A percentile compares a stretch with the other conserved stretches of the same genome.
Conservation (phyloP, 1,140 invertebrate species). For the Lepidurus couesii region DNA sequence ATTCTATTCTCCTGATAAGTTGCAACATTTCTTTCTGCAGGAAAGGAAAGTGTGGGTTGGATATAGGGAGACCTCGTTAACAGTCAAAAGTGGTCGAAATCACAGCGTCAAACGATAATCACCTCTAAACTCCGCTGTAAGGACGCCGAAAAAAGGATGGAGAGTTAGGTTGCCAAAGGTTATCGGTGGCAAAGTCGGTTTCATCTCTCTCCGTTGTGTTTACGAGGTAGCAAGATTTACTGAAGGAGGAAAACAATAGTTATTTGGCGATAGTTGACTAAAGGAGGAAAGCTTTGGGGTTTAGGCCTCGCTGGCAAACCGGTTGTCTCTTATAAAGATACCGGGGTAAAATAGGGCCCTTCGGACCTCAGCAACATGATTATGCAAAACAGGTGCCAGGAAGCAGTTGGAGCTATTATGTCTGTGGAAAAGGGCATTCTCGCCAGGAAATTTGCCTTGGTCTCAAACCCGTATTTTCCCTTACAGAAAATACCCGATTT, state of each 20-base stretch:
- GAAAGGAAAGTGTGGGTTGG: not conserved
- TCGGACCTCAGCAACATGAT: not conserved
- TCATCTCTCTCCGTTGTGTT: not conserved
- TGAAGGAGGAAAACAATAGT: conserved; percentile 4
- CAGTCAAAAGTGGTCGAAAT: not conserved
- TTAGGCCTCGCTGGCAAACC: not conserved
- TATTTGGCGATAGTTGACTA: conserved; percentile 15
- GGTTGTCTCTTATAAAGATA: not conserved
- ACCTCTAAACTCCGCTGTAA: not conserved
- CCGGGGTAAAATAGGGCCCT: not conserved
- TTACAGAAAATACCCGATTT: not conserved
- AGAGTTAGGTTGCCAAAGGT: not conserved
- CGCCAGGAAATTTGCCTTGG: conserved; percentile 9
- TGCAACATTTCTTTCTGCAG: not conserved
- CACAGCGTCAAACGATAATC: not conserved
- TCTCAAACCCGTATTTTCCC: conserved; percentile 1
- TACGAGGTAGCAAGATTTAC: conserved; percentile 10
- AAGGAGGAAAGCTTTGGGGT: not conserved
- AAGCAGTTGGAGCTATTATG: conserved; percentile 15
- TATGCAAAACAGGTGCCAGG: conserved; percentile 21
- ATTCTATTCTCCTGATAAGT: conserved; percentile 8
- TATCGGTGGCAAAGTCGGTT: conserved; percentile 9
- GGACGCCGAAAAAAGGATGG: not conserved
- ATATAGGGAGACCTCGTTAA: not conserved
- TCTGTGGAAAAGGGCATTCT: conserved; percentile 8